Percentiles rank a stretch among this genome's conserved stretches.
Evolutionary conservation across 2,888 invertebrate species (phyloP).

Genomic region (Trichopria drosophilae): DNA sequence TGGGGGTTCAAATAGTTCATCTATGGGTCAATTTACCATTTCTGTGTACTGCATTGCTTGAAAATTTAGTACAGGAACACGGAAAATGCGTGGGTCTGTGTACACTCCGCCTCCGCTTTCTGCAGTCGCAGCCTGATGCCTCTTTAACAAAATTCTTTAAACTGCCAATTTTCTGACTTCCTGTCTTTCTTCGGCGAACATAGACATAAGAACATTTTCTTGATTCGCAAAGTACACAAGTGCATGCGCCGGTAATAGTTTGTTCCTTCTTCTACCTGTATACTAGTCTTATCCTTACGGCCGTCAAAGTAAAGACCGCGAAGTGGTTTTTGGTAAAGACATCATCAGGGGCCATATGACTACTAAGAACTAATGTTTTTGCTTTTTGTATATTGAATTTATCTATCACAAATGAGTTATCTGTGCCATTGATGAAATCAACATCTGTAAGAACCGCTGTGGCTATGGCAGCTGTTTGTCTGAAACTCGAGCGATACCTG

Average conservation of each 20-base stretch:
- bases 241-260: not conserved
- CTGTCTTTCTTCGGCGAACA: not conserved
- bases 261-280: not conserved
- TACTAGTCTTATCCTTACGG: no score
- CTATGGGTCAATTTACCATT: not conserved
- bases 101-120: not conserved
- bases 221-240: conserved; percentile 4
- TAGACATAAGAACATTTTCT: conserved; percentile 1
- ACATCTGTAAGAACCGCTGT: no score
- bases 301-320: no score
- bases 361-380: no score
- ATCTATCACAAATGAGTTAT: no score
- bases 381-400: not conserved
- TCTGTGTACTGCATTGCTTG: conserved; percentile 2
- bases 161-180: conserved; percentile 10
- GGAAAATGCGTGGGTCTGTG: conserved; percentile 2
- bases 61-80: conserved; percentile 3
- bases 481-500: no score
- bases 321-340: no score
- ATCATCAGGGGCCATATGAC: no score
- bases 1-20: conserved; percentile 1
- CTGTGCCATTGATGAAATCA: no score
- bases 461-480: no score
- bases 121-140: conserved; percentile 4
- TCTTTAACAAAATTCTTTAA: conserved; percentile 1